Evolutionary conservation across 2,797 vertebrate species (phyloP).

Genomic region (Peromyscus aztecus): DNA sequence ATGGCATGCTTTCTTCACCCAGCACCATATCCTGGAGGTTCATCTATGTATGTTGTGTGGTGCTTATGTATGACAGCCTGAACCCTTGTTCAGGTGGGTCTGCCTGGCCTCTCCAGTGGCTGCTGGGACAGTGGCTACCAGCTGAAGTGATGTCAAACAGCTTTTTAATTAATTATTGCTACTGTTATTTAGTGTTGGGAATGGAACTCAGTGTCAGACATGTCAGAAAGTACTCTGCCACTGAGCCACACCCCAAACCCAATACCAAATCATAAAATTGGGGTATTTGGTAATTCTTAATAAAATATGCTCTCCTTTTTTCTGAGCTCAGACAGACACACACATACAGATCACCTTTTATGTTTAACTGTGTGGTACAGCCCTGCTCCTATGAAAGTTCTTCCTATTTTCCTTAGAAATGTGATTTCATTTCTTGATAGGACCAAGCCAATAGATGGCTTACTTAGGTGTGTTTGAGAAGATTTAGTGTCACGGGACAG

Average conservation of each 20-base stretch:
- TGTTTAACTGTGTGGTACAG: background rate
- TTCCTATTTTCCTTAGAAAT: background rate
- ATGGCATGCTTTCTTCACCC: constrained; percentile 4
- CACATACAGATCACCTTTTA: background rate
- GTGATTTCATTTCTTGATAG: background rate
- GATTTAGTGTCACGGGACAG: background rate
- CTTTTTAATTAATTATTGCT: background rate
- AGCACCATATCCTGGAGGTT: background rate
- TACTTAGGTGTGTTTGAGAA: background rate
- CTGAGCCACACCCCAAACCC: background rate
- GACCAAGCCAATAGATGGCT: background rate
- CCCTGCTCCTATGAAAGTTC: background rate
- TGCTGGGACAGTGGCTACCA: background rate
- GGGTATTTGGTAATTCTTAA: background rate
- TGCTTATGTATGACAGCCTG: no score
- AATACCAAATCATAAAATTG: background rate
- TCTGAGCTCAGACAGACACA: background rate
- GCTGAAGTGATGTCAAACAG: background rate
- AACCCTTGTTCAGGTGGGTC: background rate
- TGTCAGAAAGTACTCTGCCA: background rate
- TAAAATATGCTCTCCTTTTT: background rate
- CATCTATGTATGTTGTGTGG: background rate
- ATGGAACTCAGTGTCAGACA: background rate
- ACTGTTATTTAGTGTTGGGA: background rate
- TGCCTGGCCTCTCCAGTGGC: background rate